Base-by-base conservation (phyloP, 2,113 vertebrate genomes). In the Chiloscyllium plagiosum region DNA sequence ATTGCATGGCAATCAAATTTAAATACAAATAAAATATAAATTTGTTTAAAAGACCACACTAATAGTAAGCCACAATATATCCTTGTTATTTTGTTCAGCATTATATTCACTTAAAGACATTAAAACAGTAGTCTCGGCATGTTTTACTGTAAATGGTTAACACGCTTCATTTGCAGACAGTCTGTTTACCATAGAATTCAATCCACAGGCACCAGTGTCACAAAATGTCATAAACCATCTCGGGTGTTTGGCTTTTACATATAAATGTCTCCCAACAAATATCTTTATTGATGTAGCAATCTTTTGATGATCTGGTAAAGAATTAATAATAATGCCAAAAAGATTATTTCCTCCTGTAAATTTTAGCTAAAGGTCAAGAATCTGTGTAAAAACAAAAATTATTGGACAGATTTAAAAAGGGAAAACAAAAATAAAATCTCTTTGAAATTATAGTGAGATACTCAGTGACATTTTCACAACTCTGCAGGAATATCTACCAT, bases 401-500 rank as follows among this genome's bases (percentile, higher is more conserved):
- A 87, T 26, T 29, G 87, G 13, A 61, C 33, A 90, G 87, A 90
- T n/a, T 29, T 10, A 33, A 89, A 56, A 89, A 52, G 24, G 13
- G n/a, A 83, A 83, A 83, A 83, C 80, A 61, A 61, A 24, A 52
- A 33, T 33, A 90, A 50, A 52, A 26, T 89, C 47, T 13, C 52
- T 89, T 89, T 61, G 86, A 89, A 89, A 89, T 89, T 3, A 56
- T 56, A 61, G 50, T 33, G 52, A 89, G 86, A 33, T 29, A 89
- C 15, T 56, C 86, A 33, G 3, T 89, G 86, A 89, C 86, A 89
- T 89, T 56, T 89, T 33, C 86, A 89, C 86, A 89, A 61, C 86
- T 56, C 86, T 89, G 86, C 86, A 89, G 86, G 86, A 89, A 56
- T 13, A 89, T 89, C 24, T 89, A 89, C 29, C 47, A 89, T 12